phyloP scores from a whole-genome alignment of 1,140 invertebrate genomes.

The Lucilia sericata region DNA sequence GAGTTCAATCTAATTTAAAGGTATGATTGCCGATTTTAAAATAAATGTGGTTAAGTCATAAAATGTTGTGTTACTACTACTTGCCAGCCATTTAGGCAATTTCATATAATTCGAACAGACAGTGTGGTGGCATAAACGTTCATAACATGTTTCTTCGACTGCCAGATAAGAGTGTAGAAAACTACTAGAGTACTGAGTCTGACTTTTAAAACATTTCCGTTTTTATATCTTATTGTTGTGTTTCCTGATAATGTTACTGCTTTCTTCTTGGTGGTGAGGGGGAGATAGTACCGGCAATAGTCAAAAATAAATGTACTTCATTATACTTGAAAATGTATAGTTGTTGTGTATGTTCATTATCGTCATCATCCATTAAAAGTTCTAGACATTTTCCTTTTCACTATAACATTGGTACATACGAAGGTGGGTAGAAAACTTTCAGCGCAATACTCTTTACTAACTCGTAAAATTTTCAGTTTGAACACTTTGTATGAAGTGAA shows the following conservation, averaged over 20 bases:
- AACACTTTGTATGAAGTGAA: too few relatives aligned
- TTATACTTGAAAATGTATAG: constrained; percentile 1
- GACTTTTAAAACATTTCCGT: constrained; percentile 39
- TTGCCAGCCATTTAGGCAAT: background rate
- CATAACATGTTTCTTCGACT: background rate
- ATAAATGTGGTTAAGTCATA: background rate
- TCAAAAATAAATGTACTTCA: constrained; percentile 4
- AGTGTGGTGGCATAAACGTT: constrained; percentile 7
- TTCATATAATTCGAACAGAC: background rate
- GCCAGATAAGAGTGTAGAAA: background rate
- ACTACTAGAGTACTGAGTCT: background rate
- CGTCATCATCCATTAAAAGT: constrained; percentile 38
- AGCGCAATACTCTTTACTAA: too few relatives aligned
- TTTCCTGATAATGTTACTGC: constrained; percentile 17
- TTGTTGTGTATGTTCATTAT: constrained; percentile 39
- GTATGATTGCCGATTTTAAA: constrained; percentile 25
- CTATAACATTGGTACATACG: background rate
- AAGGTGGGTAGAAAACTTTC: too few relatives aligned
- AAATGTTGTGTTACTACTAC: background rate
- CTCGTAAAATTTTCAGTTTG: too few relatives aligned
- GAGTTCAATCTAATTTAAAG: constrained; percentile 32
- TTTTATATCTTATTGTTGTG: constrained; percentile 40
- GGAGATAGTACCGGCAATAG: background rate
- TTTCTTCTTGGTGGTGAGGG: background rate
- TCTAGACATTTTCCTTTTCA: constrained; percentile 6